Evolutionary conservation across 2,113 vertebrate species (phyloP).

Genomic region (Cygnus atratus): DNA sequence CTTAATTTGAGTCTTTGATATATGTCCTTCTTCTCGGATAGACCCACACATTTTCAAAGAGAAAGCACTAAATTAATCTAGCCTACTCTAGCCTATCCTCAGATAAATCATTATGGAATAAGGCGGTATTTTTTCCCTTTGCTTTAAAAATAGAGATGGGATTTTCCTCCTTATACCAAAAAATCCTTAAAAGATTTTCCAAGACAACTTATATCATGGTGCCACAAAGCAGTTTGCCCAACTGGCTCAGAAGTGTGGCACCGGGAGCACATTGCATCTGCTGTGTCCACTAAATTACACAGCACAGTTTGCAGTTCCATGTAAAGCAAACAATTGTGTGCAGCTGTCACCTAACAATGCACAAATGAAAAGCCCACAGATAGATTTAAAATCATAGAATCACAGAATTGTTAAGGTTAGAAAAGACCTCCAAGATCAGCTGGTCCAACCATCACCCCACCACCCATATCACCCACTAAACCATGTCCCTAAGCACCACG

Average conservation of each 20-base stretch:
- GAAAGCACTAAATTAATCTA: background rate
- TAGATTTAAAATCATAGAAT: background rate
- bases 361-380: background rate
- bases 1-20: background rate
- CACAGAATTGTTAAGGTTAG: no score
- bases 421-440: no score
- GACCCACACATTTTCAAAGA: background rate
- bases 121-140: background rate
- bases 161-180: background rate
- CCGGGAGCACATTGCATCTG: background rate
- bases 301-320: background rate
- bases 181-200: background rate
- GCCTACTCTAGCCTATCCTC: background rate
- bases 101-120: background rate
- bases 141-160: background rate
- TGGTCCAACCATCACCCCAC: no score
- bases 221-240: background rate
- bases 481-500: no score
- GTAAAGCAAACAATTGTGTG: background rate
- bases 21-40: background rate
- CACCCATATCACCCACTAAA: no score
- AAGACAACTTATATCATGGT: background rate
- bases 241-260: background rate
- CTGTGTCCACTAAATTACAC: background rate
- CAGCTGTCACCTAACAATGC: background rate